phyloP scores from a whole-genome alignment of 2,113 vertebrate genomes.

The Scomber scombrus region DNA sequence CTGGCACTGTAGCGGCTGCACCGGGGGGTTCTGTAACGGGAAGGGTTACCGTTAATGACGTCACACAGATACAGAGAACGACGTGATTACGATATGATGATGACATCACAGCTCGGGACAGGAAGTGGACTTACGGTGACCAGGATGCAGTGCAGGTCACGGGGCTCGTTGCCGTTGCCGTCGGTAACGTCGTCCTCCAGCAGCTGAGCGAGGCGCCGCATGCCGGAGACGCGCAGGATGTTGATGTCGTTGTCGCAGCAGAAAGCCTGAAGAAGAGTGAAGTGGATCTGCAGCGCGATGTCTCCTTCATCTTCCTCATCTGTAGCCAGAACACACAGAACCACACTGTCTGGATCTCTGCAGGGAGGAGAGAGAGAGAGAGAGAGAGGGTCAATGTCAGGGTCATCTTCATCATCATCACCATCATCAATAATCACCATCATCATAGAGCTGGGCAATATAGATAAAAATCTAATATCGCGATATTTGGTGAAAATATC shows the following conservation, averaged over 20 bases:
- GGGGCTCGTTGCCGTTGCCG: constrained; percentile 83
- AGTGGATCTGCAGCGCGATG: constrained; percentile 94
- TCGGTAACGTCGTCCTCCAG: constrained; percentile 82
- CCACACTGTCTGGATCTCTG: constrained; percentile 95
- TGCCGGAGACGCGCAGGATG: constrained; percentile 90
- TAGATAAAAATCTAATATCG: no score
- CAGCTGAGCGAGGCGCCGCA: constrained; percentile 86
- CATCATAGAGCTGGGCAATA: no score
- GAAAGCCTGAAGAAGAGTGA: constrained; percentile 95
- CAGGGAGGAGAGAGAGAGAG: background rate
- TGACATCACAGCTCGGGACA: background rate
- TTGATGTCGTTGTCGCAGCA: constrained; percentile 95
- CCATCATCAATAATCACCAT: no score
- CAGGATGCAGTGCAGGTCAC: constrained; percentile 94
- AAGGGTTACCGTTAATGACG: background rate
- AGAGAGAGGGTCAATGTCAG: no score
- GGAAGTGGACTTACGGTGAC: constrained; percentile 88
- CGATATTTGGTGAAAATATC: no score
- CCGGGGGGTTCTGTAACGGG: constrained; percentile 86
- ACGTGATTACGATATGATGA: background rate
- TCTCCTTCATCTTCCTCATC: constrained; percentile 91
- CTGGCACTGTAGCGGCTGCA: constrained; percentile 88
- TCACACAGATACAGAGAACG: background rate
- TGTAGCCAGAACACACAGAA: constrained; percentile 90
- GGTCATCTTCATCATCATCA: no score